Evolutionary conservation across 2,888 invertebrate species (phyloP), one percentile per base, ranked within the genome.

Genomic region (Plebejus anna): DNA sequence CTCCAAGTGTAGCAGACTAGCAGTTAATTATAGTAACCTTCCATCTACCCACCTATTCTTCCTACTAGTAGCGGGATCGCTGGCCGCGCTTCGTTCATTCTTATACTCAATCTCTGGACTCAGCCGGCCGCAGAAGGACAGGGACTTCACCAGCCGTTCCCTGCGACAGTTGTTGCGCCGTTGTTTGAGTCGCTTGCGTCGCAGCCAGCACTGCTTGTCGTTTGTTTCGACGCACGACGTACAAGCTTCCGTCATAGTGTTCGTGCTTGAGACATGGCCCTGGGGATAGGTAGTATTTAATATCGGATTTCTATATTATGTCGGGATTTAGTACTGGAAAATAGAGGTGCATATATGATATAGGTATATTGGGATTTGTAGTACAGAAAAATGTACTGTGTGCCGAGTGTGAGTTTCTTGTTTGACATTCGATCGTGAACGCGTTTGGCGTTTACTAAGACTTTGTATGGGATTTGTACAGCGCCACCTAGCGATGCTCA

Each of bases 41-140:
- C 42, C 42, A 9, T 9, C 9, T 11, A 61, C n/a, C 66, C 38
- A 92, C 94, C 94, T 92, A 83, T 91, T 90, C 82, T 94, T 94
- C 78, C 95, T 92, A 79, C 94, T 94, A 59, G 95, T 95, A 77
- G 96, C 95, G 0, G 96, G 96, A 82, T 96, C 96, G 81, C 96
- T 96, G 9, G 95, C 95, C 0, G 95, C 95, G 80, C 94, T 95
- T 78, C 95, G 88, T 78, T 95, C 95, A 79, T 90, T 91, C 81
- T 92, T 95, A 81, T 94, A 94, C 81, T 95, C 95, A 47, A 94
- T 93, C 81, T 95, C 94, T 1, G 94, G 91, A 75, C 94, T 94
- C 77, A 95, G 90, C 78, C 95, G 94, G 22, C 96, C 96, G 76
- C 96, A 96, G 89, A 96, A 96, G 7, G 97, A 96, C 70, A 96